Evolutionary conservation across 2,113 vertebrate species (phyloP).

Genomic region (Muntiacus muntjak): DNA sequence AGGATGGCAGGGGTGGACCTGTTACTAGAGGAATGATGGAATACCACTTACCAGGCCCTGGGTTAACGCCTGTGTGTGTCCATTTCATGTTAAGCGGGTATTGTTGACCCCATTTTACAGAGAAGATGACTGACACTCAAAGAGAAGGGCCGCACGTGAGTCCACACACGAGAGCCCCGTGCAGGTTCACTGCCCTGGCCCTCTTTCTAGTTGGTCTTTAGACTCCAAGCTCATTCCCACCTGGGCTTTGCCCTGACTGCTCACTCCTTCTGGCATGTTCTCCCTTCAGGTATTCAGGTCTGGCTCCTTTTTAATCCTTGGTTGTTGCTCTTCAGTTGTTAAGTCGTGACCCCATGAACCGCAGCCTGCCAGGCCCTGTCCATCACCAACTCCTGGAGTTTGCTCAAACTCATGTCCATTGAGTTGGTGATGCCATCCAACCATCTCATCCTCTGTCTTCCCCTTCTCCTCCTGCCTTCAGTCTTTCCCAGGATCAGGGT

Average conservation of each 20-base stretch:
- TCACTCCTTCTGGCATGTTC: not conserved
- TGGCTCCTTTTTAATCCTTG: not conserved
- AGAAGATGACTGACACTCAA: not conserved
- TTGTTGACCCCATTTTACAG: not conserved
- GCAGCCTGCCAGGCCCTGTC: not conserved
- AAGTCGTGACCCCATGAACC: not conserved
- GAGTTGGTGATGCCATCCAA: not conserved
- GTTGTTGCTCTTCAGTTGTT: not conserved
- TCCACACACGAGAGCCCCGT: accelerated
- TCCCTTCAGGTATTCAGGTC: not conserved
- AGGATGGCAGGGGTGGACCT: accelerated
- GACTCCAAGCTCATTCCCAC: not conserved
- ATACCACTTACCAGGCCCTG: too few species aligned
- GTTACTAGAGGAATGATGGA: not conserved
- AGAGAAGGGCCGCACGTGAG: not conserved
- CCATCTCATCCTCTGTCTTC: not conserved
- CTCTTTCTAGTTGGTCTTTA: not conserved
- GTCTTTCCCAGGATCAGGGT: not conserved
- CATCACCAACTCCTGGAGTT: not conserved
- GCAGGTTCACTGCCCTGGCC: not conserved
- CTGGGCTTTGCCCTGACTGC: not conserved
- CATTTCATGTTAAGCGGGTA: not conserved
- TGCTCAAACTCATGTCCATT: not conserved
- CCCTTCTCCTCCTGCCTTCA: not conserved
- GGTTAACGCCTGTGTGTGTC: not conserved